Conservation (phyloP, 1,140 invertebrate species). For the Drosophila pruinosa region DNA sequence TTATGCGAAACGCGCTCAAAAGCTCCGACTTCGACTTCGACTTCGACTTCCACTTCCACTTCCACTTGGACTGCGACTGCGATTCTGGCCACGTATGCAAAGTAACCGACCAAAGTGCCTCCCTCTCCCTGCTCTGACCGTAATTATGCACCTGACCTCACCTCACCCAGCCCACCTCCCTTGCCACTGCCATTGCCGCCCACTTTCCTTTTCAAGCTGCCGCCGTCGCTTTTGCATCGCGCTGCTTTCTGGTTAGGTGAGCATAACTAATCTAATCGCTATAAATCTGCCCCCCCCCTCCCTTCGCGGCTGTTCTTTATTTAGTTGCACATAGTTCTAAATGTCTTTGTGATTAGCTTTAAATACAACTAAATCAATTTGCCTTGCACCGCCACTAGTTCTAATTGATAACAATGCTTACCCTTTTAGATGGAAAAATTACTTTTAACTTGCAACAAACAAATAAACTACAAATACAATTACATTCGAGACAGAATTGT, state of each 20-base stretch:
- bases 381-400: too few species aligned
- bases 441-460: too few species aligned
- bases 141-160: conserved; percentile 53
- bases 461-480: too few species aligned
- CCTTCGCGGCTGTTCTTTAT: not conserved
- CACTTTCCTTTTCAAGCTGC: conserved; percentile 73
- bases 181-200: conserved; percentile 31
- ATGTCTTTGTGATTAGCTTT: not conserved
- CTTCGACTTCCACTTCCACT: not conserved
- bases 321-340: not conserved
- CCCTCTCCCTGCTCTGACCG: not conserved
- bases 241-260: conserved; percentile 51
- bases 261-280: conserved; percentile 70
- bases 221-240: conserved; percentile 34
- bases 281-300: conserved; percentile 14
- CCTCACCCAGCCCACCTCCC: not conserved
- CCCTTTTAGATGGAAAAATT: too few species aligned
- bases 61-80: not conserved
- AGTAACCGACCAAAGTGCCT: too few species aligned
- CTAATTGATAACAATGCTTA: too few species aligned
- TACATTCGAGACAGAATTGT: too few species aligned
- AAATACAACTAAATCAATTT: not conserved
- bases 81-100: conserved; percentile 45
- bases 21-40: not conserved
- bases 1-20: conserved; percentile 71